A percentile compares a stretch with the other conserved stretches of the same genome.
phyloP scores from a whole-genome alignment of 1,140 invertebrate genomes.

The Ips typographus region DNA sequence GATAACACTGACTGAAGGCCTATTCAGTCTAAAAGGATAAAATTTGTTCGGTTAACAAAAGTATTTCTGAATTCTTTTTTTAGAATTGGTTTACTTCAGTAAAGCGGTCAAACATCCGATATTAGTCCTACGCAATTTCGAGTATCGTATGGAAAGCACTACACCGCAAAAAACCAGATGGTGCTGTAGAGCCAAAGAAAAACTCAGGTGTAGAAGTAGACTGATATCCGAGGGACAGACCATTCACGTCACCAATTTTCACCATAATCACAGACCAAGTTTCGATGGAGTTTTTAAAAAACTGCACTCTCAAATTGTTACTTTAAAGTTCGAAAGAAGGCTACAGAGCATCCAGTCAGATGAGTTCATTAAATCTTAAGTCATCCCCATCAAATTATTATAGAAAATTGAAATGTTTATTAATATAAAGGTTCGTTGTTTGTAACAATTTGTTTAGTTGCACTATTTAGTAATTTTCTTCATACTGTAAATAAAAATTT shows the following conservation, averaged over 20 bases:
- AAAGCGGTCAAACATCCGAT: constrained; percentile 34
- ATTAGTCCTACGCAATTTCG: constrained; percentile 36
- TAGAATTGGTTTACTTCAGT: constrained; percentile 34
- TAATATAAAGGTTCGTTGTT: no score
- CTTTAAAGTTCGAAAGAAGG: background rate
- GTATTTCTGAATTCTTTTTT: background rate
- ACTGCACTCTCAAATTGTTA: background rate
- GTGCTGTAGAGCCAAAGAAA: constrained; percentile 40
- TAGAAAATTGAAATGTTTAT: no score
- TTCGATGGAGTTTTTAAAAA: background rate
- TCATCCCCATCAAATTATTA: no score
- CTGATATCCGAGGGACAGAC: constrained; percentile 32
- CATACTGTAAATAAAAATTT: no score
- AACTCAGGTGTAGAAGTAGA: constrained; percentile 41
- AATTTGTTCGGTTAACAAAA: no score
- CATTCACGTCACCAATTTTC: constrained; percentile 31
- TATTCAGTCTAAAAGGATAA: no score
- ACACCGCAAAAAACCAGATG: constrained; percentile 34
- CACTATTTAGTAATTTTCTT: no score
- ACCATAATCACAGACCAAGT: constrained; percentile 37
- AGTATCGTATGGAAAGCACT: constrained; percentile 39
- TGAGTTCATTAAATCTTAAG: no score
- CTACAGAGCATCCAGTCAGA: no score
- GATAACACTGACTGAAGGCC: no score
- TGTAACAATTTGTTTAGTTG: no score